These are phyloP conservation scores for Pogonomyrmex californicus DNA, from an alignment of 1,140 invertebrate species.

Conservation along the genomic window DNA sequence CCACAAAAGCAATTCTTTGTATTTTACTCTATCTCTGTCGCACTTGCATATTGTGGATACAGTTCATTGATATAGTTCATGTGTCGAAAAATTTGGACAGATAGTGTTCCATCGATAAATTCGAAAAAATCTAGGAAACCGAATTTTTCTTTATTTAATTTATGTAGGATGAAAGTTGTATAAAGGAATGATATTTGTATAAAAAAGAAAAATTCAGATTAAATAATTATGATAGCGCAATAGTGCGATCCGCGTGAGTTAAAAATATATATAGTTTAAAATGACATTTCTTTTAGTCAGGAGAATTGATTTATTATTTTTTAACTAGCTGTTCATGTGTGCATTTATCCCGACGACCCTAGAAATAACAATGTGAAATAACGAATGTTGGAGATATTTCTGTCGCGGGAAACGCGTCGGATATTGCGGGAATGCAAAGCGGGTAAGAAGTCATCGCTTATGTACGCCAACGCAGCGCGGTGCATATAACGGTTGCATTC, in stretches of 20 bases:
- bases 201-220: conserved; percentile 16
- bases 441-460: conserved; percentile 55
- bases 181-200: neutral
- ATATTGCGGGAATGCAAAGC: conserved; percentile 54
- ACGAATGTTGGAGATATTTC: conserved; percentile 16
- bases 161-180: neutral
- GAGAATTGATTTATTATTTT: neutral
- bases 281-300: neutral
- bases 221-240: neutral
- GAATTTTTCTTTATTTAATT: conserved; percentile 5
- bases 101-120: neutral
- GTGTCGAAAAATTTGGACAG: neutral
- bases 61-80: neutral
- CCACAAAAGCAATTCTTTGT: neutral
- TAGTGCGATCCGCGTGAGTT: neutral
- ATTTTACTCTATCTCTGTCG: conserved; percentile 42
- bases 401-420: neutral
- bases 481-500: conserved; percentile 46
- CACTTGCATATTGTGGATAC: neutral
- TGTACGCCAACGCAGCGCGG: neutral
- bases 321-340: neutral
- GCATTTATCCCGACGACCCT: neutral
- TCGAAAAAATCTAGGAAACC: neutral
- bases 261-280: neutral
- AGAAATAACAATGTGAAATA: conserved; percentile 12